These are phyloP conservation scores for Ciconia nigra DNA, from an alignment of 2,797 vertebrate genomes.

Conservation along the genomic window DNA sequence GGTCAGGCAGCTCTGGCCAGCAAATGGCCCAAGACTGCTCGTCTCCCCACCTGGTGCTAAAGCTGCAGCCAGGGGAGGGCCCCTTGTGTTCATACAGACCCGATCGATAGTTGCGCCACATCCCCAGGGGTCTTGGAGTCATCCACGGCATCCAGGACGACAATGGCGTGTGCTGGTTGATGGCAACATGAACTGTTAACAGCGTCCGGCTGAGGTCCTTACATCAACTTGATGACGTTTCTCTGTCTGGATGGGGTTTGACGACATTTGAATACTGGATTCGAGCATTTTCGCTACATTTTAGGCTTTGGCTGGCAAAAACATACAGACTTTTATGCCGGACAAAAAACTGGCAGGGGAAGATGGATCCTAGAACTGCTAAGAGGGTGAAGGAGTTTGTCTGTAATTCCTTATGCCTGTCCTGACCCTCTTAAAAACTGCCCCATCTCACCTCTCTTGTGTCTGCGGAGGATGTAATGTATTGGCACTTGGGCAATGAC, in stretches of 20 bases:
- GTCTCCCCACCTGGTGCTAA: background rate
- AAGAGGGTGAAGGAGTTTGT: background rate
- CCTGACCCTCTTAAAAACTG: background rate
- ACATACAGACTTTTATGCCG: background rate
- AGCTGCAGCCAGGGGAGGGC: background rate
- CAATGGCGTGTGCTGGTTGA: fast-evolving
- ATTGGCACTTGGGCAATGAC: background rate
- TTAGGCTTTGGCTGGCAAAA: background rate
- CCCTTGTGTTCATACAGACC: background rate
- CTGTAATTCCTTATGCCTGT: background rate
- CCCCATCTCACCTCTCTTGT: background rate
- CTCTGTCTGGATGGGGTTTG: background rate
- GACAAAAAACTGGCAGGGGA: background rate
- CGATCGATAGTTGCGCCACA: background rate
- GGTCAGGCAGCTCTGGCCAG: background rate
- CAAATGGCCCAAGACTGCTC: background rate
- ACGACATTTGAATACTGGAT: background rate
- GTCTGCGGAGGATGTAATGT: background rate
- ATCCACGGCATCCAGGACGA: background rate
- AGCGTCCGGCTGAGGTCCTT: background rate
- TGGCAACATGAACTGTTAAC: fast-evolving
- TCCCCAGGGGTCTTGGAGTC: background rate
- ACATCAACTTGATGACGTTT: background rate
- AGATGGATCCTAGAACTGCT: background rate
- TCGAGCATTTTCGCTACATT: background rate